Percentiles rank a stretch among this genome's conserved stretches.
phyloP scores from a whole-genome alignment of 2,113 vertebrate species.

The Atherinomorus stipes region DNA sequence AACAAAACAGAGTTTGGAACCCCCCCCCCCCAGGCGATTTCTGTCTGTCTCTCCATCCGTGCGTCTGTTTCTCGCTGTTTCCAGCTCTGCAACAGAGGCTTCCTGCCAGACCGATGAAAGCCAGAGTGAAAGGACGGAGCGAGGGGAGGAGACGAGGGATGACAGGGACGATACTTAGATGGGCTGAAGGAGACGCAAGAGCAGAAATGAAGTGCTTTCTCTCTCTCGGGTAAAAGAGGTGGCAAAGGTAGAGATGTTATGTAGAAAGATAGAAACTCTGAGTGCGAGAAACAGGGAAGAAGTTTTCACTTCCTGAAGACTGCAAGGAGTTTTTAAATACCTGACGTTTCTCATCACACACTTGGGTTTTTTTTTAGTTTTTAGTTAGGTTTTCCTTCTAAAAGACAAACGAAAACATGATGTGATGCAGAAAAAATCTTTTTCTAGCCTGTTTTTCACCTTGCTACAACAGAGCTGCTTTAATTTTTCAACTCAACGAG shows the following conservation, averaged over 20 bases:
- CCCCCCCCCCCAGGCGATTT: conserved; percentile 26
- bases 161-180: conserved; percentile 14
- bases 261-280: background rate
- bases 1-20: conserved; percentile 29
- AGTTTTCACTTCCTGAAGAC: too few species aligned
- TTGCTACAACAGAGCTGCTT: too few species aligned
- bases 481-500: too few species aligned
- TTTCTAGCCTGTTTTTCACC: too few species aligned
- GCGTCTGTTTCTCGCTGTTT: conserved; percentile 17
- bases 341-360: too few species aligned
- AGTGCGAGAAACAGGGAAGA: background rate
- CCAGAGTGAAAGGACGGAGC: conserved; percentile 19
- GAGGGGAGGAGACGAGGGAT: conserved; percentile 18
- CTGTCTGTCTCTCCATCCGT: conserved; percentile 22
- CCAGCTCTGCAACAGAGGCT: conserved; percentile 19
- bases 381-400: too few species aligned
- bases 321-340: too few species aligned
- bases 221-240: conserved; percentile 2
- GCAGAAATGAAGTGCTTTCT: conserved; percentile 35
- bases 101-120: conserved; percentile 44
- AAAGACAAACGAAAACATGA: too few species aligned
- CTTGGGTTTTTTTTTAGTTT: too few species aligned
- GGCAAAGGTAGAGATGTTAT: conserved; percentile 28
- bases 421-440: too few species aligned
- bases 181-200: conserved; percentile 17